Percentiles rank a stretch among this genome's conserved stretches.
These are phyloP conservation scores for Megaceryle alcyon DNA, from an alignment of 2,797 vertebrate species.

Conservation along the genomic window DNA sequence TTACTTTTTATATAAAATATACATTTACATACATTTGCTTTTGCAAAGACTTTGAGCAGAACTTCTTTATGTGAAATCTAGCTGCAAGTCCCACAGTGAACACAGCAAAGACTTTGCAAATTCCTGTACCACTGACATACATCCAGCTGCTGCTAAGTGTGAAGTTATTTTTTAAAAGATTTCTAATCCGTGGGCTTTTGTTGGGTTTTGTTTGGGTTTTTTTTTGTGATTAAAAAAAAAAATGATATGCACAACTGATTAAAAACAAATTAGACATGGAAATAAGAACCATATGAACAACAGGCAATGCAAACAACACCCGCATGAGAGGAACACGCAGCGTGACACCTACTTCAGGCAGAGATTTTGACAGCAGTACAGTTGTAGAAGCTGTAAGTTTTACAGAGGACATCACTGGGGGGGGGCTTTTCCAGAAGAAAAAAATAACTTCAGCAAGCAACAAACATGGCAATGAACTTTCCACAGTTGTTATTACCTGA, in stretches of 20 bases:
- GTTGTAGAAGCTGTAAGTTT: slow-evolving; percentile 31
- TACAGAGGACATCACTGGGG: neutral
- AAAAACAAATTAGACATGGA: neutral
- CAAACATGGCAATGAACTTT: slow-evolving; percentile 51
- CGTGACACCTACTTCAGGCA: slow-evolving; percentile 30
- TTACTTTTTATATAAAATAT: slow-evolving; percentile 81
- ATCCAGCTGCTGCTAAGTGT: slow-evolving; percentile 43
- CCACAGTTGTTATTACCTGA: slow-evolving; percentile 38
- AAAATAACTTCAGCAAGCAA: slow-evolving; percentile 21
- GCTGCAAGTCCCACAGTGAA: slow-evolving; percentile 54
- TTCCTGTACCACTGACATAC: slow-evolving; percentile 50
- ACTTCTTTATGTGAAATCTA: slow-evolving; percentile 56
- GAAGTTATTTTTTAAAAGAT: slow-evolving; percentile 37
- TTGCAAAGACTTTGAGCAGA: slow-evolving; percentile 58
- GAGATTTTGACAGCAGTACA: slow-evolving; percentile 14
- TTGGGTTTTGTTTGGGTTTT: neutral
- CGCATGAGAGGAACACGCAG: neutral
- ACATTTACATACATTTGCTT: slow-evolving; percentile 78
- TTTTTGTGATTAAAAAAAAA: neutral
- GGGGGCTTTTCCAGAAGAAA: neutral
- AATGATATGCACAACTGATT: slow-evolving; percentile 27
- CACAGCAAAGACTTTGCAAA: slow-evolving; percentile 58
- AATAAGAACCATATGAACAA: slow-evolving; percentile 48
- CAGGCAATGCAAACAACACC: slow-evolving; percentile 31
- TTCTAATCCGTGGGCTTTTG: neutral